A percentile compares a stretch with the other conserved stretches of the same genome.
These are phyloP conservation scores for Lophotriccus pileatus DNA, from an alignment of 2,797 vertebrate species.

Conservation along the genomic window DNA sequence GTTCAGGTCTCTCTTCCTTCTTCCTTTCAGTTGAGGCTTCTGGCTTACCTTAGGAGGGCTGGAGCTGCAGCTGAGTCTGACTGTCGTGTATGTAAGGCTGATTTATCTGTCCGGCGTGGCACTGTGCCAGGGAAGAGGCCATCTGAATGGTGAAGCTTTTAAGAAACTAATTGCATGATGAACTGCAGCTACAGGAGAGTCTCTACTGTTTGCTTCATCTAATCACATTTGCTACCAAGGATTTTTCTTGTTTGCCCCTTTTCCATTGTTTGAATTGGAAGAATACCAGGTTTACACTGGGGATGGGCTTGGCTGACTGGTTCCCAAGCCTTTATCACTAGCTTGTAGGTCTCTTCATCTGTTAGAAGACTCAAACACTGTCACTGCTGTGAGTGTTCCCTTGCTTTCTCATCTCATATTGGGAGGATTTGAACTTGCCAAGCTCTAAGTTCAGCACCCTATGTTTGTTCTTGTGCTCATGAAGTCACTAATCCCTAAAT, in stretches of 20 bases:
- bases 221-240: slow-evolving; percentile 30
- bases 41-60: not conserved
- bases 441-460: not conserved
- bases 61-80: not conserved
- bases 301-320: not conserved
- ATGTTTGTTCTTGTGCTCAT: slow-evolving; percentile 1
- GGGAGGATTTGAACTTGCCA: not conserved
- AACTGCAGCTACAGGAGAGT: slow-evolving; percentile 11
- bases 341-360: not conserved
- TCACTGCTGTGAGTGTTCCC: not conserved
- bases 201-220: slow-evolving; percentile 26
- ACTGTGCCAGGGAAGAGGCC: not conserved
- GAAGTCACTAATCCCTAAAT: slow-evolving; percentile 54
- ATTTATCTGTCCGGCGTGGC: not conserved
- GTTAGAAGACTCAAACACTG: not conserved
- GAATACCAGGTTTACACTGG: not conserved
- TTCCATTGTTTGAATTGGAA: not conserved
- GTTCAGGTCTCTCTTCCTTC: not conserved
- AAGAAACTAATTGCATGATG: slow-evolving; percentile 43
- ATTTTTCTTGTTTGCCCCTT: slow-evolving; percentile 15
- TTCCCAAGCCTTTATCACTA: not conserved
- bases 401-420: not conserved
- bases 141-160: not conserved
- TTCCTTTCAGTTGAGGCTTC: not conserved
- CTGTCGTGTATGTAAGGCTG: not conserved